phyloP scores from a whole-genome alignment of 2,113 vertebrate species.

The Aegotheles bennettii region DNA sequence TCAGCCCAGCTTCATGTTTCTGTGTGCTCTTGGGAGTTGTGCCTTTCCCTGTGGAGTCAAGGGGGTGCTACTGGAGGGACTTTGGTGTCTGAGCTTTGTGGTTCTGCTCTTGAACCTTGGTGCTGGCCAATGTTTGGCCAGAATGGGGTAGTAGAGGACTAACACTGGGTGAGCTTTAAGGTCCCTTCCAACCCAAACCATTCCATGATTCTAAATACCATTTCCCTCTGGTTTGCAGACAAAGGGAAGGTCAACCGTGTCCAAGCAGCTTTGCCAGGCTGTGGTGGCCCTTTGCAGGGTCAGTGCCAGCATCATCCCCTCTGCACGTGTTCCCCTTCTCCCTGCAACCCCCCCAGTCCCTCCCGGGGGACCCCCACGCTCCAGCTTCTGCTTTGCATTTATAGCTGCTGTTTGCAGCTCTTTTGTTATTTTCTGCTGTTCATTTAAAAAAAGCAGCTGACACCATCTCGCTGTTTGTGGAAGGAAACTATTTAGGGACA shows the following conservation, averaged over 20 bases:
- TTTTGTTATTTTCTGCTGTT: neutral
- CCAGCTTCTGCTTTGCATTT: neutral
- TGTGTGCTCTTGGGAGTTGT: neutral
- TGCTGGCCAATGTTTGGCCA: neutral
- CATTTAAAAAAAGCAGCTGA: neutral
- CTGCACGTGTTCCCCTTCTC: accelerated
- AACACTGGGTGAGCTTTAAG: too few species aligned
- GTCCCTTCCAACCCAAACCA: too few species aligned
- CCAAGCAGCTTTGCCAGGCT: neutral
- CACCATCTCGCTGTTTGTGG: neutral
- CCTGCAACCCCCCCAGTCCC: neutral
- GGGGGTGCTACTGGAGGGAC: neutral
- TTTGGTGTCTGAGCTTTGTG: neutral
- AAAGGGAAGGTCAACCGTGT: accelerated
- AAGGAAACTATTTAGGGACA: conserved; percentile 46
- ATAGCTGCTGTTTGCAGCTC: neutral
- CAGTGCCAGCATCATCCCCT: neutral
- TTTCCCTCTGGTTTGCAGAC: neutral
- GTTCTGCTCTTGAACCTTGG: neutral
- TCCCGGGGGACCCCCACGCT: neutral
- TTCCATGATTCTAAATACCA: neutral
- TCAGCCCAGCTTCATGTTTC: neutral
- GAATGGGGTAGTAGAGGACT: neutral
- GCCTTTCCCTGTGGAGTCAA: accelerated
- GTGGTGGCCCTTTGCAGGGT: neutral